Evolutionary conservation across 1,140 invertebrate species (phyloP), one percentile per base, ranked within the genome.

Genomic region (Drosophila subobscura): DNA sequence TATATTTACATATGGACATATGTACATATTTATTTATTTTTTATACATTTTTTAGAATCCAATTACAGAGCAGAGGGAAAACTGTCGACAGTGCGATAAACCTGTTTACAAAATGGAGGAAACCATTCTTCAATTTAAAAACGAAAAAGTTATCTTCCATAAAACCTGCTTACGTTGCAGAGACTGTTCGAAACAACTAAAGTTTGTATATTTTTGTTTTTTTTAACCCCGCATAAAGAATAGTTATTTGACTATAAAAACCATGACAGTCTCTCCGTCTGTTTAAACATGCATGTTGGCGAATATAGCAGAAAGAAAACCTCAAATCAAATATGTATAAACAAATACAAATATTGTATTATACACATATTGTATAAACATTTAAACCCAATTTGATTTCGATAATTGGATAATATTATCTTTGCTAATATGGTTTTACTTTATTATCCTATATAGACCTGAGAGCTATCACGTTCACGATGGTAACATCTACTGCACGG

Each of bases 41-140:
- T 8, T 12, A 10, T 10, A 33, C 1, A 8, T 46, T 47, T 63
- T 12, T 22, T 27, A 86, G 79, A 77, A 77, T 55, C 29, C 56
- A 2, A 41, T 72, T 37, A 27, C 52, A 60, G 90, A 92, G 59
- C 60, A 84, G 22, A 92, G 94, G 50, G 89, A 90, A 1, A 94
- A 94, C 58, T 98, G 97, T 89, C 95, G 95, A 77, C 94, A 95
- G 63, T 98, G 97, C 91, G 93, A 94, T n/a, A 96, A 97, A 85
- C 94, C 95, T 56, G 97, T 98, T 7, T 98, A 98, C 92, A 97
- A 97, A 92, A 98, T 98, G 97, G 97, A 98, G 92, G 95, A 97
- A 84, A 95, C 97, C 29, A 64, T 86, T 12, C 25, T 84, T 5
- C 58, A 73, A 22, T 73, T 77, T 60, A 97, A 97, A 92, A 96